These are phyloP conservation scores for Papilio gigon DNA, from an alignment of 2,888 invertebrate genomes.

Conservation along the genomic window DNA sequence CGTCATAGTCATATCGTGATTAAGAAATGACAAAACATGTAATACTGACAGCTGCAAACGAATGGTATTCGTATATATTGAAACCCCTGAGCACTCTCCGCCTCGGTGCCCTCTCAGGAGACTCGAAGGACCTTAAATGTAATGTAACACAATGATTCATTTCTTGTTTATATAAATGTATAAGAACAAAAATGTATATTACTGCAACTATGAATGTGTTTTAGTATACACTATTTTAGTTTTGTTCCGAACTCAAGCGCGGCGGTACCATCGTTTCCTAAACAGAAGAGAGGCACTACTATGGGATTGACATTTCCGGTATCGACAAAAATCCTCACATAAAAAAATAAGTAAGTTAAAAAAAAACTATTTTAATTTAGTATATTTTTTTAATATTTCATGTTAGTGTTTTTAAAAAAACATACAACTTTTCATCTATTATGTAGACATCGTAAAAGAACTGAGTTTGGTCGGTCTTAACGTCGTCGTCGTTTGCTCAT, in stretches of 20 bases:
- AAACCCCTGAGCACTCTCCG: slow-evolving; percentile 57
- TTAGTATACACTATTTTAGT: too few species aligned
- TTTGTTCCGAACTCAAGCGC: too few species aligned
- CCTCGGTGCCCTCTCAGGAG: slow-evolving; percentile 55
- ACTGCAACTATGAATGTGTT: not conserved
- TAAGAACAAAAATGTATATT: not conserved
- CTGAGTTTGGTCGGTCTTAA: too few species aligned
- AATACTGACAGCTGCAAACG: slow-evolving; percentile 59
- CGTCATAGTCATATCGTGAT: not conserved
- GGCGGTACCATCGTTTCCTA: too few species aligned
- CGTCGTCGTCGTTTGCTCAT: too few species aligned
- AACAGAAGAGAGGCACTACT: too few species aligned
- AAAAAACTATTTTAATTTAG: too few species aligned
- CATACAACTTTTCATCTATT: not conserved
- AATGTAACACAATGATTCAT: not conserved
- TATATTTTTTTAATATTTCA: too few species aligned
- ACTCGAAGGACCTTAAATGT: slow-evolving; percentile 54
- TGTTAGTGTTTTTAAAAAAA: not conserved
- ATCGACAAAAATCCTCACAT: too few species aligned
- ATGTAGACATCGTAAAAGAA: not conserved
- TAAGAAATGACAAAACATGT: not conserved
- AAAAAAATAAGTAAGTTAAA: too few species aligned
- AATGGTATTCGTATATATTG: slow-evolving; percentile 62
- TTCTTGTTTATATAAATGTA: not conserved
- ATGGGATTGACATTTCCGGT: too few species aligned